Percentiles rank a stretch among this genome's conserved stretches.
Conservation (phyloP, 2,888 invertebrate genomes). For the Lypha dubia region DNA sequence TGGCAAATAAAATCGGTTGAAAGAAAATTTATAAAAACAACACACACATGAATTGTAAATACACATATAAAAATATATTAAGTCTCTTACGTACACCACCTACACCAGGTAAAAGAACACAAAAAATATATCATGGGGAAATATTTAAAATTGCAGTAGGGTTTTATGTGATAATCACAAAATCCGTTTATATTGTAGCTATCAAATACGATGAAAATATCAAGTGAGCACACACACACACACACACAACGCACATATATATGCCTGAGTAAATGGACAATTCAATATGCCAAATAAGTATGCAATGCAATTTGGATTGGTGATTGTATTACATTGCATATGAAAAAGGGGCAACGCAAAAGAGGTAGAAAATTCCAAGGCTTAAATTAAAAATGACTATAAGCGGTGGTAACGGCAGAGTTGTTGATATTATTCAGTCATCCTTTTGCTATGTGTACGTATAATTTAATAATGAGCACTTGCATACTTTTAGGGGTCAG, state of each 20-base stretch:
- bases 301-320: constrained; percentile 62
- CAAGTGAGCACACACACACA: constrained; percentile 7
- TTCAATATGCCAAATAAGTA: constrained; percentile 66
- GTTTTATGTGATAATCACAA: constrained; percentile 68
- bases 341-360: constrained; percentile 10
- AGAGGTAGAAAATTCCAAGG: neutral
- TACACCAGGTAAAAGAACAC: neutral
- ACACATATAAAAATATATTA: constrained; percentile 14
- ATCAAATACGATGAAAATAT: constrained; percentile 39
- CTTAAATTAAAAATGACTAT: neutral
- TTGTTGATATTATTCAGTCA: constrained; percentile 25
- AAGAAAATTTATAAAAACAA: neutral
- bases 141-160: constrained; percentile 54
- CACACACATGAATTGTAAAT: constrained; percentile 5
- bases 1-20: constrained; percentile 51
- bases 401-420: constrained; percentile 15
- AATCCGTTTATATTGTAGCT: constrained; percentile 67
- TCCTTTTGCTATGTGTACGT: neutral
- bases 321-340: constrained; percentile 62
- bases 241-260: too few species aligned
- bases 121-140: too few species aligned
- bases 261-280: constrained; percentile 32
- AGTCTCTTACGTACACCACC: neutral
- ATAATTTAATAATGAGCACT: constrained; percentile 54
- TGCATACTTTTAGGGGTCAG: constrained; percentile 63